A percentile compares a stretch with the other conserved stretches of the same genome.
phyloP scores from a whole-genome alignment of 1,140 invertebrate genomes.

The Lasioglossum baleicum region DNA sequence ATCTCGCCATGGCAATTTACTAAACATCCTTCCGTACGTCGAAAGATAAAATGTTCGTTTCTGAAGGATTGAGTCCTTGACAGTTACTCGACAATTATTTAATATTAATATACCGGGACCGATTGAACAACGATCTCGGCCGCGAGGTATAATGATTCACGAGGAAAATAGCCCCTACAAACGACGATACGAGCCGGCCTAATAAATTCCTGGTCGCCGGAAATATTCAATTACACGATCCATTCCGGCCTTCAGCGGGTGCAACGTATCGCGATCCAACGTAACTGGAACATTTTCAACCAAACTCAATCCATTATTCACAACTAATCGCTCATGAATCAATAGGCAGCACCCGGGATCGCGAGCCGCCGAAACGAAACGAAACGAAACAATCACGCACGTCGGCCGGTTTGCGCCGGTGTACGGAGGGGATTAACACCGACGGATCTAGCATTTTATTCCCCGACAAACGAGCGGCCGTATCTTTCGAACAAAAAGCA shows the following conservation, averaged over 20 bases:
- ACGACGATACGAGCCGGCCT: too few species aligned
- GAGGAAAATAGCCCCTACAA: not conserved
- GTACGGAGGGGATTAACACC: slow-evolving; percentile 16
- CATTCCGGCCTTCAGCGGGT: not conserved
- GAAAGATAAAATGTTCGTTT: too few species aligned
- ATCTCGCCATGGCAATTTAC: too few species aligned
- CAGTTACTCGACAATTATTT: too few species aligned
- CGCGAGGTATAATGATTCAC: too few species aligned
- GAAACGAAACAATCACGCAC: slow-evolving; percentile 15
- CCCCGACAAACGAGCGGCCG: slow-evolving; percentile 22
- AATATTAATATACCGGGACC: too few species aligned
- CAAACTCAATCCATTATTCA: slow-evolving; percentile 39
- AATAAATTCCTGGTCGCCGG: slow-evolving; percentile 4
- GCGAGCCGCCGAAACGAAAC: slow-evolving; percentile 28
- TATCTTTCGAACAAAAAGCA: slow-evolving; percentile 23
- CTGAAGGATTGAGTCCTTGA: too few species aligned
- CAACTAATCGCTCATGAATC: slow-evolving; percentile 44
- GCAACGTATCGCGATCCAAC: slow-evolving; percentile 8
- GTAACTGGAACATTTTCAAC: slow-evolving; percentile 10
- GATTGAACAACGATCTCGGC: too few species aligned
- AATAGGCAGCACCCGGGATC: slow-evolving; percentile 29
- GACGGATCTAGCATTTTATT: slow-evolving; percentile 34
- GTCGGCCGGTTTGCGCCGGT: slow-evolving; percentile 13
- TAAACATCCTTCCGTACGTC: too few species aligned
- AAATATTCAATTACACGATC: slow-evolving; percentile 4